Evolutionary conservation across 2,113 vertebrate species (phyloP), one percentile per base, ranked within the genome.

Genomic region (Chiloscyllium plagiosum): DNA sequence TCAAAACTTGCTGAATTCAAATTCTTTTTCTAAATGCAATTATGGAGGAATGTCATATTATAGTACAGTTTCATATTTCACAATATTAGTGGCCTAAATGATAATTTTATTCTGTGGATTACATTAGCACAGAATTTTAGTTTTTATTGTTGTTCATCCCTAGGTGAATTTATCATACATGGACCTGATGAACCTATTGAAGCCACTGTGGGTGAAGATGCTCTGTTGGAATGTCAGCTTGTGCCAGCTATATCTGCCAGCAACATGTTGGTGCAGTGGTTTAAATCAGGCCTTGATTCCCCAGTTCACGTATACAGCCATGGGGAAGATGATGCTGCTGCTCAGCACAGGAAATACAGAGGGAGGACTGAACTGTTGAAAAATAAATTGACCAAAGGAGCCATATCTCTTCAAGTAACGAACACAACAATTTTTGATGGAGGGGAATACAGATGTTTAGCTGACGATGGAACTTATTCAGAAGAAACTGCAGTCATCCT

Each of bases 231-330:
- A 56, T 97, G 97, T 17, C 65, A 78, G 61, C 96, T 97, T 85
- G 96, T 95, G 26, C 97, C 97, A 7, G 61, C 95, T 61, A 70
- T 95, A n/a, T 95, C 96, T 65, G 96, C 96, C 47, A 76, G 80
- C 52, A 90, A 66, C 96, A 96, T 97, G 96, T 96, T 96, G 76
- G 96, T 97, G 93, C 96, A 96, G 95, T 97, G 97, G 96, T n/a
- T 97, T 90, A 86, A 92, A 70, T 68, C 56, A 86, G 95, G 72
- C 42, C 78, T 12, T 5, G 76, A 95, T 47, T 96, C 96, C 15
- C 96, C 96, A n/a, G 96, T 97, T 17, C 24, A 96, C 12, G 42
- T 96, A 66, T 95, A 96, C n/a, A 0, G 4, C 70, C n/a, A 96
- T 19, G 96, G 92, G 70, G 24, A 87, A 20, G 72, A 13, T 0